These are phyloP conservation scores for Carapus acus DNA, from an alignment of 2,797 vertebrate species.

Conservation along the genomic window DNA sequence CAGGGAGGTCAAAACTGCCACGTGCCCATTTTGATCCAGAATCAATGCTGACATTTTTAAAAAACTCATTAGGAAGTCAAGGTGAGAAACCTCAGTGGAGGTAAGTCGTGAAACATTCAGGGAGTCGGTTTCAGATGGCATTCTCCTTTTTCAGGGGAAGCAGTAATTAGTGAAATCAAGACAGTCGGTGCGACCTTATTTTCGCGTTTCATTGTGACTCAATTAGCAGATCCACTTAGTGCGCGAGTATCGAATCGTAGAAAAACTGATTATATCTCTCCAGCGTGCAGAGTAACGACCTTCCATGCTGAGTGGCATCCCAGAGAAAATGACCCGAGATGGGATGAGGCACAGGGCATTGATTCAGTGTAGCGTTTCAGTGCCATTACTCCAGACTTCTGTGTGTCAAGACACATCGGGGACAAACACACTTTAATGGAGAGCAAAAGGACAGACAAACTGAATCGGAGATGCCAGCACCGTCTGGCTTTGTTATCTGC, in stretches of 20 bases:
- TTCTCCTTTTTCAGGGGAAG: slow-evolving; percentile 4
- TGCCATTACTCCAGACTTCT: slow-evolving; percentile 59
- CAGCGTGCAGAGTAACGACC: slow-evolving; percentile 37
- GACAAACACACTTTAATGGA: slow-evolving; percentile 49
- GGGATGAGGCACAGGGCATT: slow-evolving; percentile 63
- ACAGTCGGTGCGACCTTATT: slow-evolving; percentile 52
- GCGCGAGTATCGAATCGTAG: slow-evolving; percentile 49
- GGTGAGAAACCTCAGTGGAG: too few species aligned
- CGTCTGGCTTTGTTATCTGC: slow-evolving; percentile 13
- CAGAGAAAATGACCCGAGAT: slow-evolving; percentile 65
- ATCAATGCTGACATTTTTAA: too few species aligned
- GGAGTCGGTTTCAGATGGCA: slow-evolving; percentile 28
- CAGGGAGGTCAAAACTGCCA: not conserved
- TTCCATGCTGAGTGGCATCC: slow-evolving; percentile 65
- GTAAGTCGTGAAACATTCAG: slow-evolving; percentile 16
- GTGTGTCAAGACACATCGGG: slow-evolving; percentile 59
- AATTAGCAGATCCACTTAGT: slow-evolving; percentile 57
- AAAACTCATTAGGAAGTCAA: too few species aligned
- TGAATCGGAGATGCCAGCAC: slow-evolving; percentile 32
- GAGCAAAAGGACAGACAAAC: slow-evolving; percentile 33
- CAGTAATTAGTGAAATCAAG: slow-evolving; percentile 52
- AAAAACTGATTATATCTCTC: slow-evolving; percentile 61
- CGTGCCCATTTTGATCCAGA: too few species aligned
- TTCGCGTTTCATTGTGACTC: slow-evolving; percentile 60
- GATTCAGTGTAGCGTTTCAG: slow-evolving; percentile 67